Percentiles rank a stretch among this genome's conserved stretches.
Evolutionary conservation across 2,888 invertebrate species (phyloP).

Genomic region (Pecten maximus): DNA sequence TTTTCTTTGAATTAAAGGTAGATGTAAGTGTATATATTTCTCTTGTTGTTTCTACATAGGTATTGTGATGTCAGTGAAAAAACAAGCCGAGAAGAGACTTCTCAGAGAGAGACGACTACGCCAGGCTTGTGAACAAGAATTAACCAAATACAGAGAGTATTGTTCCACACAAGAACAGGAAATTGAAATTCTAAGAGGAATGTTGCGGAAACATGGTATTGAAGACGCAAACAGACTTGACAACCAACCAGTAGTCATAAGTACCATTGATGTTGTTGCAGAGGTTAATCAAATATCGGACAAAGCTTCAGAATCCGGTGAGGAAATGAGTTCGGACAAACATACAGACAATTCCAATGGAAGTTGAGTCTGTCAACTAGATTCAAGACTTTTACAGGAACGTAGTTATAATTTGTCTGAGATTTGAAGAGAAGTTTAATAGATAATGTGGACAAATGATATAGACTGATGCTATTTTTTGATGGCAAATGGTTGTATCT

Average conservation of each 20-base stretch:
- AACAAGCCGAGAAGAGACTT: constrained; percentile 80
- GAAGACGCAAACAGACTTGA: constrained; percentile 66
- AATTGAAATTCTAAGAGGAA: constrained; percentile 78
- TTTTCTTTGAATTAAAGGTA: too few species aligned
- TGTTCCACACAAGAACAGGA: constrained; percentile 81
- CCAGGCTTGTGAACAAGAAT: constrained; percentile 81
- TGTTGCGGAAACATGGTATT: constrained; percentile 81
- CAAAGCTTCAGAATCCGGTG: constrained; percentile 41
- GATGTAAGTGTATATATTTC: too few species aligned
- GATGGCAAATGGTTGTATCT: constrained; percentile 8
- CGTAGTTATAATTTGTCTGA: neutral
- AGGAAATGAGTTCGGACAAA: constrained; percentile 8
- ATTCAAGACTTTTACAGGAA: neutral
- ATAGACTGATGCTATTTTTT: neutral
- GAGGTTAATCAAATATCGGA: constrained; percentile 74
- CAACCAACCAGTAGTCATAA: constrained; percentile 69
- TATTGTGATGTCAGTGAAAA: constrained; percentile 80
- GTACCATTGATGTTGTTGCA: constrained; percentile 76
- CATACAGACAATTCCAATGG: neutral
- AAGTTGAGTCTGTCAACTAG: neutral
- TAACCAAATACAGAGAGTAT: constrained; percentile 81
- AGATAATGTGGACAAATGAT: neutral
- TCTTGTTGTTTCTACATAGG: constrained; percentile 70
- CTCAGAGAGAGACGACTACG: constrained; percentile 76
- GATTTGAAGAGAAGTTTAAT: neutral